Evolutionary conservation across 2,113 vertebrate genomes (phyloP), one percentile per base, ranked within the genome.

Genomic region (Microcebus jonahi): DNA sequence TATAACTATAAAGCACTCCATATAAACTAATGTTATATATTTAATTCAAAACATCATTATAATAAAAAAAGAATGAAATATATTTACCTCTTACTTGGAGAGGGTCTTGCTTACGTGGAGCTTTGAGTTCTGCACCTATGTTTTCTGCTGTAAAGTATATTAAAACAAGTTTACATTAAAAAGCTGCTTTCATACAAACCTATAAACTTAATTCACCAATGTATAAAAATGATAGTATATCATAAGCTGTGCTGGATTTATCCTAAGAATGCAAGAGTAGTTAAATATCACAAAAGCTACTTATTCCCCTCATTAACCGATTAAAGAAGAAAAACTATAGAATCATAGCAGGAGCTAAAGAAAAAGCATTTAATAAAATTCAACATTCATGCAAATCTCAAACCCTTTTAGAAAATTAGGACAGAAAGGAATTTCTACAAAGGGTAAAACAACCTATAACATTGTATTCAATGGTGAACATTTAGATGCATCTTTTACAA

Each of bases 31-130:
- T 73, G 70, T 89, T 50, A 73, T 34, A 75, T 80, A 86, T 82
- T 80, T 92, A 76, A 80, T 83, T 95, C 42, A 93, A 88, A 93
- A 77, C 8, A 95, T 8, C 29, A 91, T 23, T 61, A 10, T 93
- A 89, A n/a, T 68, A 94, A 70, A 50, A 50, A 88, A 3, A 68
- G 45, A 85, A 96, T 88, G 86, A 88, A 96, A 92, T 31, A 86
- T 9, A 92, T 92, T 98, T 98, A 99, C 99, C 98, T 98, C 98
- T 99, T 92, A 99, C 98, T 98, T 99, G 99, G 80, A 99, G 98
- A 87, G 98, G 98, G 13, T 98, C 98, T 97, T 98, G 98, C 85
- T 98, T 89, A 96, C 98, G 96, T 90, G 98, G 97, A 31, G 98
- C 98, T 97, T 98, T 98, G 83, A 98, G 97, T 98, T 96, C 89